Evolutionary conservation across 2,888 invertebrate genomes (phyloP), one percentile per base, ranked within the genome.

Genomic region (Cordilura impudica): DNA sequence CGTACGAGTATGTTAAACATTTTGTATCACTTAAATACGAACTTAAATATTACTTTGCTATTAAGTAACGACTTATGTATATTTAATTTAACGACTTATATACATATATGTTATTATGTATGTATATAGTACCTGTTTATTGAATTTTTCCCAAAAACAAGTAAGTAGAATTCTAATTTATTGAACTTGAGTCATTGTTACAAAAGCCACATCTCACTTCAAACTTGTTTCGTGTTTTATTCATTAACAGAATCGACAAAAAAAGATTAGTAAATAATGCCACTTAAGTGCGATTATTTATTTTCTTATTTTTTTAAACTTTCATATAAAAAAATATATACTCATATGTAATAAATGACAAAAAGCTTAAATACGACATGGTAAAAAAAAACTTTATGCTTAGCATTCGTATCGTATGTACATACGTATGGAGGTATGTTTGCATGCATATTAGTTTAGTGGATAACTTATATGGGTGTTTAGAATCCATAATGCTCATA

Each of bases 241-340:
- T 39, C 35, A 39, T 39, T 39, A 39, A 39, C 35, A n/a, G 35
- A 39, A 39, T 39, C 35, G 12, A 39, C 35, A n/a, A 31, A 49
- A 58, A 45, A 66, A 70, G 43, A 70, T 66, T 58, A 58, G 66
- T 29, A 56, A 72, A 77, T 61, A 72, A 72, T 77, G 47, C 66
- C 77, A 61, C 72, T 72, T 77, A 67, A 67, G 77, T 77, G 77
- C 23, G 71, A 77, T 54, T 77, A 71, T 76, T 19, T 61, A 7
- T 19, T 60, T 43, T 51, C 23, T 26, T 51, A n/a, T 31, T 31
- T 31, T 31, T 31, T 39, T n/a, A n/a, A n/a, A n/a, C n/a, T n/a
- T n/a, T n/a, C n/a, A 7, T 31, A 31, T 26, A 26, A 26, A 26
- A 26, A 26, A 26, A 26, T 4, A 26, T 39, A 39, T 39, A 39